Conservation (phyloP, 2,888 invertebrate species). For the Taphrorychus bicolor region DNA sequence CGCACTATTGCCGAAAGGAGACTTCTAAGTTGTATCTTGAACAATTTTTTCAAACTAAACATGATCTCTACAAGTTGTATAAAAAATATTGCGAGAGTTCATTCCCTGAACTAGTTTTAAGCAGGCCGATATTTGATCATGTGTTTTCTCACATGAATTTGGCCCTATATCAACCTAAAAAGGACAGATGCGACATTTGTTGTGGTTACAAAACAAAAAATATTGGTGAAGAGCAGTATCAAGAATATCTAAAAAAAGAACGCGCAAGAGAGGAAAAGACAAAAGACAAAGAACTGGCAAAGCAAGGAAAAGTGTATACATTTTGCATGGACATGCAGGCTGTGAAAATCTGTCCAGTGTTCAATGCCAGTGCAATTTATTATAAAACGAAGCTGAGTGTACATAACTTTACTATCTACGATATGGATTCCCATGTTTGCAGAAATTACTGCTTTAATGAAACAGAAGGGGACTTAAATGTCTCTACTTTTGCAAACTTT, state of each 20-base stretch:
- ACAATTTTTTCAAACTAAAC: too few species aligned
- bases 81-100: too few species aligned
- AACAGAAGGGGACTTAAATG: constrained; percentile 34
- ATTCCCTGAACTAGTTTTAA: too few species aligned
- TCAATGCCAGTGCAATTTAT: constrained; percentile 38
- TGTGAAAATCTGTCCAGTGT: constrained; percentile 36
- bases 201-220: constrained; percentile 28
- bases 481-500: constrained; percentile 25
- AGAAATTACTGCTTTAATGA: constrained; percentile 46
- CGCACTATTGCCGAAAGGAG: too few species aligned
- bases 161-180: too few species aligned
- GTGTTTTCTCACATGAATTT: too few species aligned
- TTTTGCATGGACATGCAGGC: constrained; percentile 42
- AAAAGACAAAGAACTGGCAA: constrained; percentile 20
- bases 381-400: constrained; percentile 43
- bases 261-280: constrained; percentile 31
- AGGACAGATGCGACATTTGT: constrained; percentile 38
- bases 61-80: too few species aligned
- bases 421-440: too few species aligned
- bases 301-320: too few species aligned
- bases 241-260: constrained; percentile 25
- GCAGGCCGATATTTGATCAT: too few species aligned
- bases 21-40: too few species aligned
- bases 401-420: constrained; percentile 46
- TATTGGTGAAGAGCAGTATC: constrained; percentile 9